phyloP scores from a whole-genome alignment of 2,113 vertebrate genomes.

The Monarcha castaneiventris region DNA sequence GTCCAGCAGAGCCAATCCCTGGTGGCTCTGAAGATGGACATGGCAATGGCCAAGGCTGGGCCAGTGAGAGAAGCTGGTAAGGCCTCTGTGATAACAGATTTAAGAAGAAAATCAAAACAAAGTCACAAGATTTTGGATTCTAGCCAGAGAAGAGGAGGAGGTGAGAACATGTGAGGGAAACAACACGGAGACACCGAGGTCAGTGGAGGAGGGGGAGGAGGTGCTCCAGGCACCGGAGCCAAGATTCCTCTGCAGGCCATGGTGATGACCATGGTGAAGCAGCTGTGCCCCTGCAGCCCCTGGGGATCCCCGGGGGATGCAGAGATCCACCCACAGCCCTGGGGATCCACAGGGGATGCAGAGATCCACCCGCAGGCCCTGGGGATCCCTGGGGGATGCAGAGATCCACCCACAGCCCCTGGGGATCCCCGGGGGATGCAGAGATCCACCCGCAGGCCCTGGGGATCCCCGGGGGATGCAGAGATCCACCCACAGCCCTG shows the following conservation, averaged over 20 bases:
- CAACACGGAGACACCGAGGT: neutral
- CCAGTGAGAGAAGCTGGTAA: neutral
- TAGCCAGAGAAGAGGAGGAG: neutral
- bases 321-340: neutral
- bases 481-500: too few relatives aligned
- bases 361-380: too few relatives aligned
- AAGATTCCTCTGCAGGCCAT: neutral
- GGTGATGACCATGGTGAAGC: neutral
- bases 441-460: too few relatives aligned
- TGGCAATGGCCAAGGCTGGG: rapidly evolving
- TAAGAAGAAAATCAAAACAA: neutral
- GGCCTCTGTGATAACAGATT: neutral
- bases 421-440: too few relatives aligned
- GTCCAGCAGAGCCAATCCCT: neutral
- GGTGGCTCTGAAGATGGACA: neutral
- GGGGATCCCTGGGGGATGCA: too few relatives aligned
- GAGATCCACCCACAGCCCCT: too few relatives aligned
- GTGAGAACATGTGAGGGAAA: neutral
- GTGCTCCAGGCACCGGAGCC: rapidly evolving
- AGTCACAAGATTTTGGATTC: neutral
- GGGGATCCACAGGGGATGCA: too few relatives aligned
- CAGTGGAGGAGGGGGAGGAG: neutral
- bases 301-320: neutral
- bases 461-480: too few relatives aligned
- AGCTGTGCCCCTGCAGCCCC: neutral